Evolutionary conservation across 2,888 invertebrate species (phyloP).

Genomic region (Eubasilissa splendida): DNA sequence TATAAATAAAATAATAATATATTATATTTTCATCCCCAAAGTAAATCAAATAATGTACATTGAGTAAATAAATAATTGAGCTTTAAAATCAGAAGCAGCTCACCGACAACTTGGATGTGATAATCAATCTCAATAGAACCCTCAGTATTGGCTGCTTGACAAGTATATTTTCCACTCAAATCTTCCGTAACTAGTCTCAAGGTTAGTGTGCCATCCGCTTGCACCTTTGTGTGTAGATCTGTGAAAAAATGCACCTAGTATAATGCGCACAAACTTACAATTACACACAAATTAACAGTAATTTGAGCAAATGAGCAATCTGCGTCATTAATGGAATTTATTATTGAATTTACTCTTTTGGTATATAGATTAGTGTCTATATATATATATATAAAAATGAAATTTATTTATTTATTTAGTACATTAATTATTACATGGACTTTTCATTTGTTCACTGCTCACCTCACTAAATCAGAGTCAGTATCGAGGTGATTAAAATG

Average conservation of each 20-base stretch:
- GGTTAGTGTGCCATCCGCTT: slow-evolving; percentile 65
- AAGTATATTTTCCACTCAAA: slow-evolving; percentile 73
- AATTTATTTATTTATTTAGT: too few relatives aligned
- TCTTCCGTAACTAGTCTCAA: slow-evolving; percentile 67
- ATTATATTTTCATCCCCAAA: too few relatives aligned
- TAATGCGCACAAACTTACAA: too few relatives aligned
- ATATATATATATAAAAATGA: too few relatives aligned
- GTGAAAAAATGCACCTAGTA: slow-evolving; percentile 2
- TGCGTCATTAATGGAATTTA: background rate
- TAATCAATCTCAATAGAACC: slow-evolving; percentile 65
- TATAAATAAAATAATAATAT: background rate
- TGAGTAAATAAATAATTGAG: background rate
- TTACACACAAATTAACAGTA: too few relatives aligned
- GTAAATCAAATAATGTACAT: too few relatives aligned
- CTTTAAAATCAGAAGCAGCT: background rate
- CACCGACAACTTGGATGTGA: slow-evolving; percentile 61
- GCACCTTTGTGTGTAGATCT: slow-evolving; percentile 59
- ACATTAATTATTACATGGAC: too few relatives aligned
- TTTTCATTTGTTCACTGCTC: too few relatives aligned
- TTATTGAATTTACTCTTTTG: background rate
- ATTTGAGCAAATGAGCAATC: background rate
- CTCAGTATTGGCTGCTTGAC: slow-evolving; percentile 71
- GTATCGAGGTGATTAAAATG: too few relatives aligned
- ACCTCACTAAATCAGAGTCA: too few relatives aligned
- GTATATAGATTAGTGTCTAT: too few relatives aligned